Evolutionary conservation across 1,140 invertebrate genomes (phyloP), one percentile per base, ranked within the genome.

Genomic region (Oedothorax gibbosus): DNA sequence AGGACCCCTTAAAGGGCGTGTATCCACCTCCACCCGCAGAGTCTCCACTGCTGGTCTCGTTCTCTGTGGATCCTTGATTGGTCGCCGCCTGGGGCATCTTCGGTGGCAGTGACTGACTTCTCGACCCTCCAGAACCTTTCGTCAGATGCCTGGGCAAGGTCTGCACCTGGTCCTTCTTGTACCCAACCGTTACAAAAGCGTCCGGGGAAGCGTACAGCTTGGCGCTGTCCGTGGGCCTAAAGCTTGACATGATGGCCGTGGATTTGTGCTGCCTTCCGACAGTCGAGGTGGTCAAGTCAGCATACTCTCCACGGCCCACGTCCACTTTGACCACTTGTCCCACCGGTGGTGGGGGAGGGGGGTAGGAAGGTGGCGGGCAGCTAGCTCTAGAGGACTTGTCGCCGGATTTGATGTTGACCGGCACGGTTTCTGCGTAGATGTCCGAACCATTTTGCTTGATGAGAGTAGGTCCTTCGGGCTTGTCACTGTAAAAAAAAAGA

Each of bases 181-280:
- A 96, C 6, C 94, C 95, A 18, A 96, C 94, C 49, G 93, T 93
- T 87, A 94, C 95, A 87, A 96, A 92, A 88, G 95, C 95, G 88
- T 95, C 94, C 10, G 96, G 96, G 57, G 95, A 95, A 9, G 96
- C 96, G 90, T 97, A 97, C 56, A 97, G 90, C 89, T 97, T 97
- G 76, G 96, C 95, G 90, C 92, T 94, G 86, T 95, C 94, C 60
- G 93, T 92, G 0, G 96, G 96, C 93, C 89, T 87, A 90, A 97
- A 97, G 86, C 95, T 96, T 14, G 95, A 96, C 91, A 95, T 94
- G 54, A 95, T 88, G 18, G 86, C 66, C 68, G 73, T 75, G 54
- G 65, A 57, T 65, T 76, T 80, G 50, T 79, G 65, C 18, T 62
- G 69, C 21, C 81, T 54, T 14, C 81, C 81, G 66, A 57, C 60